Evolutionary conservation across 2,888 invertebrate genomes (phyloP), one percentile per base, ranked within the genome.

Genomic region (Caenorhabditis panamensis): DNA sequence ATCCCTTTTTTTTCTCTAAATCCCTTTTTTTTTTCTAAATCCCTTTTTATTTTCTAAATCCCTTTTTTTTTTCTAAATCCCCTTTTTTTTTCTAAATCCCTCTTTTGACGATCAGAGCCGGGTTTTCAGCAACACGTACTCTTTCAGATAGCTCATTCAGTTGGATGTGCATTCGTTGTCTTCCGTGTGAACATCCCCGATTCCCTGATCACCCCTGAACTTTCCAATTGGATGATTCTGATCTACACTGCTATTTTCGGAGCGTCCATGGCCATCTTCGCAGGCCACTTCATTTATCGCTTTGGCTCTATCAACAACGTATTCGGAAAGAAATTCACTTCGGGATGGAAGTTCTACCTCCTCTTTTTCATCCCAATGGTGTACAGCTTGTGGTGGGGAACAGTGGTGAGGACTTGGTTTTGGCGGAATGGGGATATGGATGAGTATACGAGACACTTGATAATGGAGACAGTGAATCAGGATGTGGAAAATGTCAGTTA

Each of bases 221-320:
- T 16, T 1, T 62, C 67, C 31, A 24, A 53, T 9, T 62, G 54
- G 68, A 41, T 76, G 44, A 56, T 67, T 24, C 49, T 72, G n/a
- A 47, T 76, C 49, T 76, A 76, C 37, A 62, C 76, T 8, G 76
- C 68, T 1, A 68, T 67, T 20, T 76, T 76, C 41, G 76, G 76
- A 11, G 67, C 68, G 0, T 76, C 76, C 16, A 67, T 76, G 61
- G 76, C 76, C 16, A 54, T 76, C 4, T 76, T 76, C 49, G 76
- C 76, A 1, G 54, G 53, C 6, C 76, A 76, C 26, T 76, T 76
- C 16, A 20, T 68, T 8, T 76, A 56, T 62, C 67, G 76, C 18
- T 76, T 28, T 44, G 63, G 76, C 8, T 72, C 72, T 26, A 63
- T 63, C 44, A 63, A 63, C 41, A 47, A 28, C 24, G 18, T 28